phyloP scores from a whole-genome alignment of 2,888 invertebrate genomes.

The Helobdella robusta region DNA sequence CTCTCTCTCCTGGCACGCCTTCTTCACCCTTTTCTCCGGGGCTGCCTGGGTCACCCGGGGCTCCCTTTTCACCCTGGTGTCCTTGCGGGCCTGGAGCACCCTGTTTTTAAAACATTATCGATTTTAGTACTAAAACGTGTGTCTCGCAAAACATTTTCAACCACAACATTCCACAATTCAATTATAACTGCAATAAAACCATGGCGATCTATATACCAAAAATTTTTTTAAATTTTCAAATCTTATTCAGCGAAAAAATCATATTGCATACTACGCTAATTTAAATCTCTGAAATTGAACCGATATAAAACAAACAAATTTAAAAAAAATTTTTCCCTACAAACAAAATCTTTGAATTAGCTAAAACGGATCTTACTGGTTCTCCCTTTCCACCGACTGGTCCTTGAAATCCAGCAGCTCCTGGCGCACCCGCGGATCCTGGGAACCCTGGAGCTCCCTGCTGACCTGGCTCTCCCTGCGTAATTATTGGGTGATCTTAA shows the following conservation, averaged over 20 bases:
- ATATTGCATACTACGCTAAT: no score
- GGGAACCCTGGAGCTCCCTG: constrained; percentile 28
- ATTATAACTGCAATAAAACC: no score
- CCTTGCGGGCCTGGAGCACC: constrained; percentile 28
- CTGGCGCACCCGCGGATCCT: constrained; percentile 27
- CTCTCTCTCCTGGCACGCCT: constrained; percentile 31
- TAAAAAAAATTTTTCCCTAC: no score
- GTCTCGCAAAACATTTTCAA: no score
- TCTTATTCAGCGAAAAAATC: no score
- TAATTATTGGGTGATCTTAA: background rate
- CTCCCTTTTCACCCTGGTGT: constrained; percentile 27
- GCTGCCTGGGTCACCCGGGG: constrained; percentile 28
- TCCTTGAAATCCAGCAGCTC: constrained; percentile 28
- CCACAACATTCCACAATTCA: no score
- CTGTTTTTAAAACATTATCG: background rate
- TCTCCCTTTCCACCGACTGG: constrained; percentile 31
- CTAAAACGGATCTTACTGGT: constrained; percentile 9
- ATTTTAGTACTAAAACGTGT: background rate
- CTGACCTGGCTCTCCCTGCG: constrained; percentile 25
- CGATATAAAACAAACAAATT: no score
- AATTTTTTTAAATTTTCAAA: no score
- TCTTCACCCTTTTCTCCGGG: constrained; percentile 31
- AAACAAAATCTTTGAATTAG: no score
- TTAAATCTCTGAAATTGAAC: no score
- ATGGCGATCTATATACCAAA: no score